Evolutionary conservation across 1,140 invertebrate genomes (phyloP), one percentile per base, ranked within the genome.

Genomic region (Panulirus ornatus): DNA sequence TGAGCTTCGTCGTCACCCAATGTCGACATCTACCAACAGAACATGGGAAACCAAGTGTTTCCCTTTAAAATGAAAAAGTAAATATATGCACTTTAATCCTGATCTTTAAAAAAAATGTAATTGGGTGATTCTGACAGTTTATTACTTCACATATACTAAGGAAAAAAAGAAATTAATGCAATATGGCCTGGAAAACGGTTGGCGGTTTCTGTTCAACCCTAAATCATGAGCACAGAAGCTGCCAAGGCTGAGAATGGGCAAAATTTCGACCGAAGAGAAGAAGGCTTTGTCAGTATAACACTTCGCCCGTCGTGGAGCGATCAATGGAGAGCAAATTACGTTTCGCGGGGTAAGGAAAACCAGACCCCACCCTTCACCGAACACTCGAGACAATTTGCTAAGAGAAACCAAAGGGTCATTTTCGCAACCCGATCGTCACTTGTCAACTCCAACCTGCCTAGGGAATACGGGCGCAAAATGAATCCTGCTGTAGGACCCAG

Each of bases 401-500:
- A 78, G 44, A 47, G 40, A 78, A n/a, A 78, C 22, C 40, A 47
- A 40, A 38, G 75, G 75, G 40, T 78, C 75, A 78, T 78, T 78
- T 78, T 78, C 75, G 75, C 75, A 78, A 47, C 40, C 75, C 75
- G 40, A 78, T 78, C 75, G 75, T 78, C 40, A 78, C 75, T 78
- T 78, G 75, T 78, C 75, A 47, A 78, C 22, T 47, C 40, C 36
- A 75, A 8, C 73, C 42, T 14, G 16, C 36, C 8, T 34, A 75
- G 36, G 34, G 19, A 44, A 22, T 66, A 30, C 16, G 58, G 58
- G 27, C 27, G 8, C 5, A 0, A 66, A 66, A n/a, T n/a, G n/a
- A n/a, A n/a, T n/a, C n/a, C n/a, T n/a, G n/a, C n/a, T n/a, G n/a
- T n/a, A n/a, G n/a, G n/a, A n/a, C n/a, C n/a, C n/a, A n/a, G n/a